These are phyloP conservation scores for Pomacea maculata DNA, from an alignment of 1,140 invertebrate genomes.

Conservation along the genomic window DNA sequence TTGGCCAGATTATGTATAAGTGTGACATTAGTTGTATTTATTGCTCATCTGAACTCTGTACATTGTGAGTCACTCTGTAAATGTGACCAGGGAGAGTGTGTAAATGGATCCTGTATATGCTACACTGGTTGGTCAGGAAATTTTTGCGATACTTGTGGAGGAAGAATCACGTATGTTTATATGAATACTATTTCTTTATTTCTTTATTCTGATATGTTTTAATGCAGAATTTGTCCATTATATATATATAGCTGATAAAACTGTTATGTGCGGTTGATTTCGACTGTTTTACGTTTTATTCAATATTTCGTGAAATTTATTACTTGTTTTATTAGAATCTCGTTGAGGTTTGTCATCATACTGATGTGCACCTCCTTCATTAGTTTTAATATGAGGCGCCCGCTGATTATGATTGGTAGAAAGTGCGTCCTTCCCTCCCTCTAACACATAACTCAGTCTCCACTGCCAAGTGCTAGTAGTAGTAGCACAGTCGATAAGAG, in stretches of 20 bases:
- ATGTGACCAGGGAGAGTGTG: slow-evolving; percentile 80
- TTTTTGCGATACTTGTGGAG: slow-evolving; percentile 87
- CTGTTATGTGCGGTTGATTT: background rate
- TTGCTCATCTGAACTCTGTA: no score
- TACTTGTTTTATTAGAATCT: background rate
- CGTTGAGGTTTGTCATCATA: background rate
- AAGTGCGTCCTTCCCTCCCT: no score
- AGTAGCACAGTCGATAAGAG: no score
- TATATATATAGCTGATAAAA: background rate
- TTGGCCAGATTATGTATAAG: no score
- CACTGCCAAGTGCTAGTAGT: no score
- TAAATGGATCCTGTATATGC: slow-evolving; percentile 86
- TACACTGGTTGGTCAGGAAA: slow-evolving; percentile 88
- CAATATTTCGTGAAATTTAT: background rate
- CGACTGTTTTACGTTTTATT: background rate
- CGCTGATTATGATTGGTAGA: no score
- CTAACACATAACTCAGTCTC: no score
- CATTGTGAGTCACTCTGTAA: no score
- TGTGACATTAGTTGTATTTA: no score
- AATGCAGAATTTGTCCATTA: background rate
- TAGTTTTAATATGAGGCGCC: no score
- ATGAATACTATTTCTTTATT: slow-evolving; percentile 1
- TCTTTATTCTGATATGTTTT: slow-evolving; percentile 10
- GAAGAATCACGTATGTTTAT: slow-evolving; percentile 84
- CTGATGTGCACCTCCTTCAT: background rate